Evolutionary conservation across 2,888 invertebrate species (phyloP), one percentile per base, ranked within the genome.

Genomic region (Strigamia transsilvanica): DNA sequence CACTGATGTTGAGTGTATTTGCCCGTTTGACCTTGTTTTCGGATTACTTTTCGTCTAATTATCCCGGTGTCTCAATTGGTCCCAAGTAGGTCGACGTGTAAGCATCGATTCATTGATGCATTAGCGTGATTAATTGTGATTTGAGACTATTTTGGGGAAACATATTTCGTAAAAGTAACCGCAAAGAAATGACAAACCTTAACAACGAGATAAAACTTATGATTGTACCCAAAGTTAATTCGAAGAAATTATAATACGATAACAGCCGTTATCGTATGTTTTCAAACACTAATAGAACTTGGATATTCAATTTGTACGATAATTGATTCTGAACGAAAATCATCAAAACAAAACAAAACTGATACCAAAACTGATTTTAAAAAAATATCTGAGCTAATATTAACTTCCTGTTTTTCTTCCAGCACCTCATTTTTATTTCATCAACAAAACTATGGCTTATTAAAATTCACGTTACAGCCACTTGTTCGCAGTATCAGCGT

Each of bases 401-500:
- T 46, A n/a, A n/a, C n/a, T 46, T 46, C 46, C n/a, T 46, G 13
- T 46, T 46, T 46, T 5, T 46, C 5, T 46, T 46, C 12, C 21
- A 66, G 61, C 7, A 12, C 61, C 21, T 66, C 61, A 12, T 66
- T 66, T 66, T 66, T 23, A 66, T 21, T 23, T 23, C 61, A 66
- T 66, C 18, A 66, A 12, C 61, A 66, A 21, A 66, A 66, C 12
- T 66, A 66, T 21, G 61, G 61, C 18, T 66, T 66, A 12, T 18
- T 32, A 10, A 23, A 27, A 32, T 32, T 34, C 23, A 32, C 32
- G 12, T 41, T 41, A 2, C n/a, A 34, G 15, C 46, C 82, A 18
- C 3, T 42, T 3, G 32, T 77, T 27, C 82, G 84, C 34, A 61
- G 80, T 41, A 66, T 84, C 34, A 83, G 84, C 82, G 83, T 84